Percentiles rank a stretch among this genome's conserved stretches.
Conservation (phyloP, 1,140 invertebrate genomes). For the Heliconius eleuchia region DNA sequence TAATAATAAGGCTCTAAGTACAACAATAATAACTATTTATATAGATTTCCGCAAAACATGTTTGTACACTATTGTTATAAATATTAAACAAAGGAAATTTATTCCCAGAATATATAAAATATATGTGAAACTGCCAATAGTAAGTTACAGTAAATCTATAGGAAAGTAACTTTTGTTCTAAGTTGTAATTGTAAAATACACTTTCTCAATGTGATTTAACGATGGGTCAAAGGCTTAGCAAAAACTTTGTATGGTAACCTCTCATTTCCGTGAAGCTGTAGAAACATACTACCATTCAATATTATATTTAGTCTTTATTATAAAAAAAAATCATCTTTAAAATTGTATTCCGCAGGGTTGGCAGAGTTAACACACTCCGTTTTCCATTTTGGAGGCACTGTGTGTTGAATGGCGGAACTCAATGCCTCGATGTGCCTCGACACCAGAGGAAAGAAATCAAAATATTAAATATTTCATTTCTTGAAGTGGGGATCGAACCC, state of each 20-base stretch:
- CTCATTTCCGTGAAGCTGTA: slow-evolving; percentile 45
- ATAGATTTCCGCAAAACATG: too few species aligned
- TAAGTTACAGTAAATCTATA: slow-evolving; percentile 1
- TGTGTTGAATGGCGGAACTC: too few species aligned
- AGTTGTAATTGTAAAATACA: slow-evolving; percentile 24
- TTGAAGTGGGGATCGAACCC: too few species aligned
- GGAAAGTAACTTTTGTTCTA: slow-evolving; percentile 4
- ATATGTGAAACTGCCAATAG: neutral
- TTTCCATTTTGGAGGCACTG: too few species aligned
- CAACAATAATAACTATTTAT: too few species aligned
- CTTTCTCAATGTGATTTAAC: slow-evolving; percentile 33
- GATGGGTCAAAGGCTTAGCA: slow-evolving; percentile 49
- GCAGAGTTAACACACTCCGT: too few species aligned
- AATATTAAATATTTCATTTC: too few species aligned
- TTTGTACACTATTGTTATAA: neutral
- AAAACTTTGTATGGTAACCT: slow-evolving; percentile 54
- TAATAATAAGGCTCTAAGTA: too few species aligned
- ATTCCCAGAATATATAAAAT: neutral
- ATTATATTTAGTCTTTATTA: neutral
- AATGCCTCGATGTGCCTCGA: too few species aligned
- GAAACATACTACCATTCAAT: slow-evolving; percentile 9
- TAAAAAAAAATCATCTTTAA: too few species aligned
- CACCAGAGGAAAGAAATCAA: too few species aligned
- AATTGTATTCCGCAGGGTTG: too few species aligned
- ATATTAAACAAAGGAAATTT: neutral